Conservation (phyloP, 2,888 invertebrate genomes). For the Ectobius pallidus region DNA sequence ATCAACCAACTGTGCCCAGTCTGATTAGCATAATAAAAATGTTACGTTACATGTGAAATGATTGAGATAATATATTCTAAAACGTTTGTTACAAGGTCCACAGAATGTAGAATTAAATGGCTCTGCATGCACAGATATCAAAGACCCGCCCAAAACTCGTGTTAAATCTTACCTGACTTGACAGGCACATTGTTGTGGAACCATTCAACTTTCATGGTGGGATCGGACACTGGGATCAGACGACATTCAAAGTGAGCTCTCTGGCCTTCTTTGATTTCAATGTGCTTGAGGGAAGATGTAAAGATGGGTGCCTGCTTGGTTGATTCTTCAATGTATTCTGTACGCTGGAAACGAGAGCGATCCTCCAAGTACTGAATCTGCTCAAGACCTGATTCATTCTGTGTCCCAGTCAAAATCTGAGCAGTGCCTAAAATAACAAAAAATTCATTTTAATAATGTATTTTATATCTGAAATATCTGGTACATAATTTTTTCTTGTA, state of each 20-base stretch:
- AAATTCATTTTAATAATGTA: too few species aligned
- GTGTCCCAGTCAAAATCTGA: constrained; percentile 82
- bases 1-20: too few species aligned
- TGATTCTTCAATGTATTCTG: constrained; percentile 78
- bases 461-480: too few species aligned
- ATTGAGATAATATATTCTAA: too few species aligned
- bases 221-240: constrained; percentile 91
- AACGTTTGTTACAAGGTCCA: too few species aligned
- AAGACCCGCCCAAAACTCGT: too few species aligned
- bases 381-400: constrained; percentile 86
- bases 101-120: too few species aligned
- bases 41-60: too few species aligned
- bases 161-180: constrained; percentile 67
- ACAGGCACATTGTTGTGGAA: constrained; percentile 89
- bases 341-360: constrained; percentile 75
- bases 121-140: too few species aligned
- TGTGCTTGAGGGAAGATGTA: constrained; percentile 88
- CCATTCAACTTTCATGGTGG: constrained; percentile 95
- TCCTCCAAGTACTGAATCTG: constrained; percentile 92
- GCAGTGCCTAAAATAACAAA: constrained; percentile 56
- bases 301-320: constrained; percentile 93
- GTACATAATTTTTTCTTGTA: too few species aligned
- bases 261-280: constrained; percentile 93
- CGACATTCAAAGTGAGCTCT: constrained; percentile 94
- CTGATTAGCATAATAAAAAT: too few species aligned